Conservation (phyloP, 2,888 invertebrate species). For the Drosophila nigritarsus region DNA sequence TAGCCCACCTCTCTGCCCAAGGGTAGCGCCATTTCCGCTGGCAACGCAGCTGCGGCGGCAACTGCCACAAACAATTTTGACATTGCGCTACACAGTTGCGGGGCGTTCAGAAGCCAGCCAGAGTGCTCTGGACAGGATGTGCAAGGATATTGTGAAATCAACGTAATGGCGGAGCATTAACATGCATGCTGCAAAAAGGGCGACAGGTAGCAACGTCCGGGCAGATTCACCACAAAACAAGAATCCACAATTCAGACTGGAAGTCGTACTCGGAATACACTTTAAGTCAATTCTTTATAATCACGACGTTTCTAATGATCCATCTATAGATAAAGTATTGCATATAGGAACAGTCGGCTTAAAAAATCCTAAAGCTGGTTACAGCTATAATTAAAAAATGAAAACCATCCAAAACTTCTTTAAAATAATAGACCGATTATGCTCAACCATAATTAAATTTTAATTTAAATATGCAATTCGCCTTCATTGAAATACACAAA, state of each 20-base stretch:
- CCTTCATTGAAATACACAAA: no score
- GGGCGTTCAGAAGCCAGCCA: constrained; percentile 26
- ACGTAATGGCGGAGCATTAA: constrained; percentile 77
- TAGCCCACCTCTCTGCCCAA: constrained; percentile 7
- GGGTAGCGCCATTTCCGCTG: constrained; percentile 71
- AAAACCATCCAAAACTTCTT: no score
- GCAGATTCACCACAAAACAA: constrained; percentile 54
- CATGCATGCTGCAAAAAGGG: constrained; percentile 63
- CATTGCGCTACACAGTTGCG: constrained; percentile 60
- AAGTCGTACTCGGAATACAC: constrained; percentile 26
- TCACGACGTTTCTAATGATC: background rate
- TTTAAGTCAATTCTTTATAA: background rate
- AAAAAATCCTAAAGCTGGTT: no score
- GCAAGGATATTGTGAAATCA: constrained; percentile 80
- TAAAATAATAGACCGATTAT: no score
- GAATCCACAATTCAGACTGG: background rate
- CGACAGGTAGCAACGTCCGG: constrained; percentile 59
- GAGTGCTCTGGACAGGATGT: constrained; percentile 71
- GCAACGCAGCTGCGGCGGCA: constrained; percentile 69
- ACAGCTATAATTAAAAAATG: no score
- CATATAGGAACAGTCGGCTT: no score
- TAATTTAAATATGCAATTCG: no score
- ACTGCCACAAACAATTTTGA: constrained; percentile 79
- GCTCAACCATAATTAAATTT: no score
- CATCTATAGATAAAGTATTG: no score